Percentiles rank a stretch among this genome's conserved stretches.
Evolutionary conservation across 2,888 invertebrate genomes (phyloP).

Genomic region (Dastarcus helophoroides): DNA sequence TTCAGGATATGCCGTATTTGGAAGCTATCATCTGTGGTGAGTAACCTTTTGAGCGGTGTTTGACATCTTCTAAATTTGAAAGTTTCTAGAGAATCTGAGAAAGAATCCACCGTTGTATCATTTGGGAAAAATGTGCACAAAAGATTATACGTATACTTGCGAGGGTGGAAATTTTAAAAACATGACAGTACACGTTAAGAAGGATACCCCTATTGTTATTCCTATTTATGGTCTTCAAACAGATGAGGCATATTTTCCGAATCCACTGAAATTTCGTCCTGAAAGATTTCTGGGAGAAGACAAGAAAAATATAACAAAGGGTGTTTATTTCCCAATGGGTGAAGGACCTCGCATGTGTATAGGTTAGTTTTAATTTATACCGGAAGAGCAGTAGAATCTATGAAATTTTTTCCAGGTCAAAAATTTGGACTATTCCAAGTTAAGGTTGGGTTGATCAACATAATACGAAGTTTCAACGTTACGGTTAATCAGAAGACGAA

Average conservation of each 20-base stretch:
- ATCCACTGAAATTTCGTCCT: constrained; percentile 17
- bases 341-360: constrained; percentile 26
- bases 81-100: constrained; percentile 16
- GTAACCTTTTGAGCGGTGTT: constrained; percentile 4
- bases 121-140: constrained; percentile 17
- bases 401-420: constrained; percentile 13
- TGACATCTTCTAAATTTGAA: constrained; percentile 2
- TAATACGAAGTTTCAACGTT: constrained; percentile 26
- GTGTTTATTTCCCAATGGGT: constrained; percentile 24
- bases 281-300: constrained; percentile 22
- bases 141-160: constrained; percentile 15
- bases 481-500: constrained; percentile 26
- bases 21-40: constrained; percentile 34
- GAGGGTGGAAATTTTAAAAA: constrained; percentile 19
- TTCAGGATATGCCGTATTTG: constrained; percentile 37
- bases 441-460: constrained; percentile 28
- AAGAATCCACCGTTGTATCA: constrained; percentile 21
- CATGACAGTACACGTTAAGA: constrained; percentile 13
- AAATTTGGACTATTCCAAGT: constrained; percentile 22
- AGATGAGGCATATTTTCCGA: constrained; percentile 16
- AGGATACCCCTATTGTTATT: constrained; percentile 15
- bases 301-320: constrained; percentile 20
- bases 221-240: constrained; percentile 15
- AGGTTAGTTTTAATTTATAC: constrained; percentile 16
- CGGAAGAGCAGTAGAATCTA: neutral